A percentile compares a stretch with the other conserved stretches of the same genome.
phyloP scores from a whole-genome alignment of 2,113 vertebrate species.

The Dicrurus megarhynchus region DNA sequence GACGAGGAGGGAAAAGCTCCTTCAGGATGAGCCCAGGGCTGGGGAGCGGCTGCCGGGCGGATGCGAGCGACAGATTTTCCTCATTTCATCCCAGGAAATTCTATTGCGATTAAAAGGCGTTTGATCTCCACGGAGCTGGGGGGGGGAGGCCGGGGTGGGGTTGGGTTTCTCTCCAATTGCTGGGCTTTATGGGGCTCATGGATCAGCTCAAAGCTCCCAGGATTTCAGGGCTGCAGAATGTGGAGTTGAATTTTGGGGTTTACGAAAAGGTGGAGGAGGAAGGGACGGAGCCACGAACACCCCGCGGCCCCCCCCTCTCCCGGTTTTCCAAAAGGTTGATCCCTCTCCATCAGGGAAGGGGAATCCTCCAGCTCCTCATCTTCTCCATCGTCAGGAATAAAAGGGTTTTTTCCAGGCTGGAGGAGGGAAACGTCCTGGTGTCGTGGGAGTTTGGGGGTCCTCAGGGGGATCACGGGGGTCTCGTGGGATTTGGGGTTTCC shows the following conservation, averaged over 20 bases:
- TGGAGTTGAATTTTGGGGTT: background rate
- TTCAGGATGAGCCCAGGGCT: background rate
- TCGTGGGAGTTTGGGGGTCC: accelerated
- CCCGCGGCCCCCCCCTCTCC: background rate
- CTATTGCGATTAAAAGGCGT: slow-evolving; percentile 36
- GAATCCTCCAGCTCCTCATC: background rate
- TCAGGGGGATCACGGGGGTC: too few species aligned
- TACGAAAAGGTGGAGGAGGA: background rate
- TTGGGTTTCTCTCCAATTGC: background rate
- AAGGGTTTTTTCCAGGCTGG: background rate
- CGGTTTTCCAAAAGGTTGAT: background rate
- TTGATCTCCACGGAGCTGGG: slow-evolving; percentile 19
- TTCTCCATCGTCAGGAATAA: background rate
- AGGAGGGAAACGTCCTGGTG: background rate
- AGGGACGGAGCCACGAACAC: background rate
- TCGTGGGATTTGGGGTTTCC: background rate
- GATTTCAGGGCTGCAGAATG: background rate
- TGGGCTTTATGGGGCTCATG: background rate
- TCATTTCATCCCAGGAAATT: slow-evolving; percentile 64
- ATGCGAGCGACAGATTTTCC: slow-evolving; percentile 40
- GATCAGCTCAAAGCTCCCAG: background rate
- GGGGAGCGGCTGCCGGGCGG: background rate
- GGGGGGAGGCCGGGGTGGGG: background rate
- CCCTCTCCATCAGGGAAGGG: background rate
- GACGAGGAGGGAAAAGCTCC: background rate